These are phyloP conservation scores for Phragmatobia fuliginosa DNA, from an alignment of 2,888 invertebrate species.

Conservation along the genomic window DNA sequence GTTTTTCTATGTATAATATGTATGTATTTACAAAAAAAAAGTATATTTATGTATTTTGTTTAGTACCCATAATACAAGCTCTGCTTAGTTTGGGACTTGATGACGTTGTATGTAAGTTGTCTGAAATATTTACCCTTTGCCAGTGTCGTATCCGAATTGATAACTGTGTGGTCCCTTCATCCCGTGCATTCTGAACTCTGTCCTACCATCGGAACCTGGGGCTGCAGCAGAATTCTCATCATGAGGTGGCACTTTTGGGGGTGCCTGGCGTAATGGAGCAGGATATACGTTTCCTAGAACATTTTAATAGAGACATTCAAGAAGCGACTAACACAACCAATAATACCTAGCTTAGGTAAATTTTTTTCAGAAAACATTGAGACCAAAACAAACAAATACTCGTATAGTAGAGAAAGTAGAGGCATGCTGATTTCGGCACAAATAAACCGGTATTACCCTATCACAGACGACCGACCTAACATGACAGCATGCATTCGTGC, in stretches of 20 bases:
- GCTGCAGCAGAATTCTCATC: slow-evolving; percentile 51
- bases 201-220: slow-evolving; percentile 80
- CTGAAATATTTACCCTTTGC: slow-evolving; percentile 89
- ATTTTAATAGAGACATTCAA: neutral
- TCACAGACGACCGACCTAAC: too few species aligned
- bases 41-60: too few species aligned
- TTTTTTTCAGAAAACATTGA: neutral
- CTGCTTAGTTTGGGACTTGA: too few species aligned
- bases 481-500: too few species aligned
- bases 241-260: slow-evolving; percentile 54
- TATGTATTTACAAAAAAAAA: too few species aligned
- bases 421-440: too few species aligned
- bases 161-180: slow-evolving; percentile 93
- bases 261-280: slow-evolving; percentile 54
- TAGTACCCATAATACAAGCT: too few species aligned
- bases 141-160: slow-evolving; percentile 94
- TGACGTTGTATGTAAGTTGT: neutral
- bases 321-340: neutral
- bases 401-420: too few species aligned
- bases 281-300: slow-evolving; percentile 25
- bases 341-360: too few species aligned
- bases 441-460: too few species aligned
- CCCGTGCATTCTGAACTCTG: slow-evolving; percentile 93
- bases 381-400: neutral
- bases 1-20: too few species aligned